These are phyloP conservation scores for Anneissia japonica DNA, from an alignment of 35 echinoderm and acorn worm species.

Conservation along the genomic window DNA sequence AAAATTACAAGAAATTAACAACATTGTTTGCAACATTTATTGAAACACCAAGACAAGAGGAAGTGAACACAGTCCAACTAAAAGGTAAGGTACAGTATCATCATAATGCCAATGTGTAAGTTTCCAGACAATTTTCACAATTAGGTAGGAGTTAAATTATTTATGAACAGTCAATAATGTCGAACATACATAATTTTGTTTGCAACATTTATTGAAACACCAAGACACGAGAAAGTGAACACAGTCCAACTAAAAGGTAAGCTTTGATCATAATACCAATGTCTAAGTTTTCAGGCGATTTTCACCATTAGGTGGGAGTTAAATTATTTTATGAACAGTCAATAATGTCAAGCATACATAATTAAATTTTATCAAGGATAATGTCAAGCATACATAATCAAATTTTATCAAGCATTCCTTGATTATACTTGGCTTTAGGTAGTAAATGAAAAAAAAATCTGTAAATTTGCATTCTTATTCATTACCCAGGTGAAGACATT, in stretches of 20 bases:
- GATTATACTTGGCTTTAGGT: too few relatives aligned
- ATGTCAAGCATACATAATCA: too few relatives aligned
- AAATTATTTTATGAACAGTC: not conserved
- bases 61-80: conserved; percentile 65
- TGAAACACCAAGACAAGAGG: conserved; percentile 56
- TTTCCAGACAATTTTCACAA: not conserved
- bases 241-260: conserved; percentile 88
- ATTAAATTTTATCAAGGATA: too few relatives aligned
- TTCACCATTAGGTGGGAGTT: not conserved
- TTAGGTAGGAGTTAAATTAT: not conserved
- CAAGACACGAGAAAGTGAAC: conserved; percentile 61
- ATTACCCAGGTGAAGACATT: conserved; percentile 84
- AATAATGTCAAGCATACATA: too few relatives aligned
- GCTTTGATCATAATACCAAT: not conserved
- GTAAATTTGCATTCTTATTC: not conserved
- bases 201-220: conserved; percentile 71
- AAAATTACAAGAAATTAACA: conserved; percentile 96
- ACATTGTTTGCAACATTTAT: conserved; percentile 91
- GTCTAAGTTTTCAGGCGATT: not conserved
- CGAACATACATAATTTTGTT: conserved; percentile 94
- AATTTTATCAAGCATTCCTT: too few relatives aligned
- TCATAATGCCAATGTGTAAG: too few relatives aligned
- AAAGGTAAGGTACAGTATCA: conserved; percentile 58
- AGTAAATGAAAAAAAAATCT: too few relatives aligned
- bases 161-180: too few relatives aligned